phyloP scores from a whole-genome alignment of 2,797 vertebrate genomes.

The Lepilemur septentrionalis region DNA sequence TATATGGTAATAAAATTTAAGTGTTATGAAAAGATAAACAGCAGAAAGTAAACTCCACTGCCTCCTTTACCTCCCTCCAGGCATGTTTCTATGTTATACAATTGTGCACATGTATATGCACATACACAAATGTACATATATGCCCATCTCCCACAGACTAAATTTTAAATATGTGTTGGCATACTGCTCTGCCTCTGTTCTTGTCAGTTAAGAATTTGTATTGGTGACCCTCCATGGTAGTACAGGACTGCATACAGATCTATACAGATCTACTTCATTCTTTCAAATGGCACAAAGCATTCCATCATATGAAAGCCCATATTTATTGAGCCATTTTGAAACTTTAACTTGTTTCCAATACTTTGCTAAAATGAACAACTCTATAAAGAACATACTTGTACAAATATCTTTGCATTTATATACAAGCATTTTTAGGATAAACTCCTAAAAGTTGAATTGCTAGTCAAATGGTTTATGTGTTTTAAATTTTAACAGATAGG shows the following conservation, averaged over 20 bases:
- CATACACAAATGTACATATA: background rate
- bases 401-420: background rate
- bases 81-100: background rate
- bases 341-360: background rate
- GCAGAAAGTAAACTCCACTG: background rate
- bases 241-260: rapidly evolving
- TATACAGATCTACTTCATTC: rapidly evolving
- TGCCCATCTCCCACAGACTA: background rate
- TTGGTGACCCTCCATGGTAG: background rate
- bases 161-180: background rate
- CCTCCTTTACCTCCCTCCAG: background rate
- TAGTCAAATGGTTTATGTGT: background rate
- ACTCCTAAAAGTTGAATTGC: background rate
- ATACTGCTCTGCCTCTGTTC: background rate
- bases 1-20: background rate
- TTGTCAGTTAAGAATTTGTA: background rate
- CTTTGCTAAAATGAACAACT: background rate
- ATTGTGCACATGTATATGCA: background rate
- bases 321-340: background rate
- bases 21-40: background rate
- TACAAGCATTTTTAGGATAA: background rate
- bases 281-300: background rate
- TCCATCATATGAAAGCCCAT: background rate
- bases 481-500: background rate
- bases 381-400: background rate